Conservation (phyloP, 2,797 vertebrate species). For the Chelonia mydas region DNA sequence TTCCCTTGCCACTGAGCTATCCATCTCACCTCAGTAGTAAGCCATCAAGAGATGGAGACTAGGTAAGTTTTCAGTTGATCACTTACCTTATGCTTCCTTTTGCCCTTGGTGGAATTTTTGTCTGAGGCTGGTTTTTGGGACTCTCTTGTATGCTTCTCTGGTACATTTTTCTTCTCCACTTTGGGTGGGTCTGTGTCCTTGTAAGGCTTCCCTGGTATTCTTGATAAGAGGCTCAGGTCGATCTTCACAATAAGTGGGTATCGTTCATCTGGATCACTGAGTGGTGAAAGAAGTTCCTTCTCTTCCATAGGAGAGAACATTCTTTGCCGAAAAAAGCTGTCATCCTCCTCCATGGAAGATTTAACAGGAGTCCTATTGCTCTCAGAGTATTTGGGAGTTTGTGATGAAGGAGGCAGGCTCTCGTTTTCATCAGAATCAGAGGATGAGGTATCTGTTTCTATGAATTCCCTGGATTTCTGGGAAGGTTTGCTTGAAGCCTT, state of each 20-base stretch:
- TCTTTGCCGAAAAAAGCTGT: conserved; percentile 85
- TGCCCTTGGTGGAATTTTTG: conserved; percentile 91
- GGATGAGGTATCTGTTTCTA: conserved; percentile 97
- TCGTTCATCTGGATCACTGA: conserved; percentile 95
- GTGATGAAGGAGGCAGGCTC: conserved; percentile 95
- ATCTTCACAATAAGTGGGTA: conserved; percentile 96
- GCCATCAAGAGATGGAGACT: not conserved
- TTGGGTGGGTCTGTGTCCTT: conserved; percentile 91
- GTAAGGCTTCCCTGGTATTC: conserved; percentile 94
- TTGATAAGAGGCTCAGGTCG: conserved; percentile 93
- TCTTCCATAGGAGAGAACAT: conserved; percentile 97
- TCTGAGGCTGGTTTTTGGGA: conserved; percentile 90
- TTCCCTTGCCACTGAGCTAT: not conserved
- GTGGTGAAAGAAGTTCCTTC: conserved; percentile 95
- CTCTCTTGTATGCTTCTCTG: conserved; percentile 90
- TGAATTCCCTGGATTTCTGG: conserved; percentile 95
- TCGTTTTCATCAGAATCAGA: conserved; percentile 98
- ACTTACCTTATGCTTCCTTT: conserved; percentile 96
- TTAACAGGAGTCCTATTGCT: conserved; percentile 93
- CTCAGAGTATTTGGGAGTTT: conserved; percentile 96
- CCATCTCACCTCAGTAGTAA: not conserved
- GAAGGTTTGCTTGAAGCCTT: conserved; percentile 90
- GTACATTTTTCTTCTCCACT: conserved; percentile 88
- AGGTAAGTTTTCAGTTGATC: not conserved
- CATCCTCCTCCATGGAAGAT: conserved; percentile 88